Base-by-base conservation (phyloP, 2,113 vertebrate genomes). In the Thamnophis sirtalis region DNA sequence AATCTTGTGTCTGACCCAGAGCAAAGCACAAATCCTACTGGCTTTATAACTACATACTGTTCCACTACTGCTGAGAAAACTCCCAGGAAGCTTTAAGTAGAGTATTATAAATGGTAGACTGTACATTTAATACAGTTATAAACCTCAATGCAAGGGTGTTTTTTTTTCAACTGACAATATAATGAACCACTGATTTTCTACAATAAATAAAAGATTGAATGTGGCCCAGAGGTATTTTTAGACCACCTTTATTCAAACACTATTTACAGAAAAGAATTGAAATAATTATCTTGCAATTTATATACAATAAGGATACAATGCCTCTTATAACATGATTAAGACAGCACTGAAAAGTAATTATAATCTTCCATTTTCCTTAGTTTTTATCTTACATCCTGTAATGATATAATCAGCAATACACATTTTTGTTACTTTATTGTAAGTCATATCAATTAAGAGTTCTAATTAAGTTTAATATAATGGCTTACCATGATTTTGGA, bases 381-480 rank as follows among this genome's bases (percentile, higher is more conserved):
- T 19, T 60, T 58, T 88, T 21, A 80, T 43, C 11, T n/a, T 87
- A 26, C 21, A 0, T 13, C 58, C 84, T 56, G 87, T 90, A 94
- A 93, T 68, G 0, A 73, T 80, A 1, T 56, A 84, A 91, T 94
- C 55, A 88, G 21, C 86, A 3, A 1, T 80, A 84, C 92, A 5
- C 48, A 80, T 95, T 92, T 93, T 93, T 1, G 38, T 88, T 93
- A n/a, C 48, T 89, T 13, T 11, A 80, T 87, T 73, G 88, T 48
- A 73, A 93, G 89, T 94, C 92, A 73, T 90, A 2, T 90, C 93
- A 15, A 38, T 89, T 89, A 54, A 87, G 68, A 90, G 38, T 5
- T 89, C 22, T 87, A 90, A 88, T 92, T 92, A 90, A 86, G 49
- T 94, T 85, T 92, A 93, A 58, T 54, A 89, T 22, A 92, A 5